A percentile compares a stretch with the other conserved stretches of the same genome.
Evolutionary conservation across 2,888 invertebrate genomes (phyloP).

Genomic region (Lithophane socia): DNA sequence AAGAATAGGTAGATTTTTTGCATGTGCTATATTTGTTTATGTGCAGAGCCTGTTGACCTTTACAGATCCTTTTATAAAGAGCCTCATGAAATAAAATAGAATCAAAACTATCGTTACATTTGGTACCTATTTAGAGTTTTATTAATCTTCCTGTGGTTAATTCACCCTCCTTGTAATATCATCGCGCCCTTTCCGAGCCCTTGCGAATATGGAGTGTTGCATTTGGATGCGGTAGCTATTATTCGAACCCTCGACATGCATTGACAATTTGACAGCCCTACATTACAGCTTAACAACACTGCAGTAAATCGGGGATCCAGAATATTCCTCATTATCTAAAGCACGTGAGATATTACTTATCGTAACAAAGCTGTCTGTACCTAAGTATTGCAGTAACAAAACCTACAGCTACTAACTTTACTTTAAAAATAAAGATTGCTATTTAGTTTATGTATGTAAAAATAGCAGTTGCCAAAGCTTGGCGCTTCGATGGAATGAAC

Average conservation of each 20-base stretch:
- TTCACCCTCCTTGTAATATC: not conserved
- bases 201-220: not conserved
- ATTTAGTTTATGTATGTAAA: slow-evolving; percentile 25
- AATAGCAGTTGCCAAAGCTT: slow-evolving; percentile 38
- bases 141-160: not conserved
- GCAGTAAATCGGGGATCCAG: slow-evolving; percentile 32
- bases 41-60: slow-evolving; percentile 41
- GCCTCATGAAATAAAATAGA: not conserved
- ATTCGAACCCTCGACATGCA: slow-evolving; percentile 9
- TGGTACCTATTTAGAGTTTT: not conserved
- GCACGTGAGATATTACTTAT: slow-evolving; percentile 37
- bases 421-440: slow-evolving; percentile 6
- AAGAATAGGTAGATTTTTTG: slow-evolving; percentile 29
- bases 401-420: slow-evolving; percentile 23
- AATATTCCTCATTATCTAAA: slow-evolving; percentile 44
- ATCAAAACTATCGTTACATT: not conserved
- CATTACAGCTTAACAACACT: not conserved
- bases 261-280: slow-evolving; percentile 24
- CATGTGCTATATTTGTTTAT: slow-evolving; percentile 21
- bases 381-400: slow-evolving; percentile 1
- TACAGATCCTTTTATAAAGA: slow-evolving; percentile 14
- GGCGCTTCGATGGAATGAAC: slow-evolving; percentile 44
- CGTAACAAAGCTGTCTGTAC: not conserved
- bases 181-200: not conserved
- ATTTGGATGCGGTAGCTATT: not conserved